These are phyloP conservation scores for Emmelina monodactyla DNA, from an alignment of 2,888 invertebrate species.

Conservation along the genomic window DNA sequence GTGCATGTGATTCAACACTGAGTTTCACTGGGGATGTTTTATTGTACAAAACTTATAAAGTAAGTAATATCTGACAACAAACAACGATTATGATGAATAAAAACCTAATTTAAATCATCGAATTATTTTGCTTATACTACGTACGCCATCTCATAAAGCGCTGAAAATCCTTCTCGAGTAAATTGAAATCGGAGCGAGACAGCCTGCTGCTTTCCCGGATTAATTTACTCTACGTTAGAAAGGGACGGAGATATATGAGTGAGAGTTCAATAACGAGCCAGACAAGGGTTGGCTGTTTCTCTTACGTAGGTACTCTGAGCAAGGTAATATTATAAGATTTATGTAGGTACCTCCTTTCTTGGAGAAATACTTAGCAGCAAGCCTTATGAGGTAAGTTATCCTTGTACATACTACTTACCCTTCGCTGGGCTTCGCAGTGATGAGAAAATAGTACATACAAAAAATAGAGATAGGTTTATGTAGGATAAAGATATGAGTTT, in stretches of 20 bases:
- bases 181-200: constrained; percentile 64
- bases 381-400: constrained; percentile 28
- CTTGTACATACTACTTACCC: not conserved
- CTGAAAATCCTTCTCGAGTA: constrained; percentile 65
- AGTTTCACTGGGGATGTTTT: no score
- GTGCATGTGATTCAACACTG: no score
- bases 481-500: not conserved
- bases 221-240: constrained; percentile 22
- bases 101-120: not conserved
- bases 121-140: constrained; percentile 20
- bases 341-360: constrained; percentile 45
- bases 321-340: constrained; percentile 62
- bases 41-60: no score
- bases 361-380: no score
- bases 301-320: constrained; percentile 45
- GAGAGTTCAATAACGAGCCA: constrained; percentile 67
- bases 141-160: constrained; percentile 45
- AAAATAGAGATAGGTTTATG: not conserved
- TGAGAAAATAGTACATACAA: no score
- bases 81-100: no score
- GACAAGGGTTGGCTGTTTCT: constrained; percentile 66
- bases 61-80: no score
- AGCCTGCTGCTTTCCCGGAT: constrained; percentile 21
- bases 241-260: constrained; percentile 40
- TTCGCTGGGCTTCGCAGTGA: no score